These are phyloP conservation scores for Mobula birostris DNA, from an alignment of 2,113 vertebrate species.

Conservation along the genomic window DNA sequence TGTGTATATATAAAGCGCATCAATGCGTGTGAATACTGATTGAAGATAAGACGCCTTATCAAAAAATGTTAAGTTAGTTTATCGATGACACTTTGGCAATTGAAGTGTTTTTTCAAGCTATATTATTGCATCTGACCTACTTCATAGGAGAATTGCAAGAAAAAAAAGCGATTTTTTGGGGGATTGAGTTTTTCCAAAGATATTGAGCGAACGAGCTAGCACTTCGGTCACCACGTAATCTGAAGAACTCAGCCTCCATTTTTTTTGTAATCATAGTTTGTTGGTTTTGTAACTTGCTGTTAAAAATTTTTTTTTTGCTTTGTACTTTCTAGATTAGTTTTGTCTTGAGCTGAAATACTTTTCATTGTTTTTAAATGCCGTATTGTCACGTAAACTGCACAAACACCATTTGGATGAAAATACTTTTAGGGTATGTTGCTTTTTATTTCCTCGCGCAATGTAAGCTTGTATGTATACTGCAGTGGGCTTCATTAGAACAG, in stretches of 20 bases:
- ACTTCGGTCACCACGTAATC: not conserved
- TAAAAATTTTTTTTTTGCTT: not conserved
- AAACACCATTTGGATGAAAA: not conserved
- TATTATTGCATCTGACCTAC: not conserved
- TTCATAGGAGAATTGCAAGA: not conserved
- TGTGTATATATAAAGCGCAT: not conserved
- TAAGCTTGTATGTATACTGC: not conserved
- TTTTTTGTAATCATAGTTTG: not conserved
- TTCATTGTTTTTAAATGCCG: too few species aligned
- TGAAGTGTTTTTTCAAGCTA: not conserved
- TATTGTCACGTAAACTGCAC: not conserved
- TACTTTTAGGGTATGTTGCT: not conserved
- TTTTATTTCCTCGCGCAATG: not conserved
- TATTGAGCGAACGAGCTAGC: not conserved
- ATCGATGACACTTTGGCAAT: not conserved
- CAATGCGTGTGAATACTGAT: not conserved
- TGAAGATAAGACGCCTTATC: not conserved
- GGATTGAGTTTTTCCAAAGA: not conserved
- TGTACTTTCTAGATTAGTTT: not conserved
- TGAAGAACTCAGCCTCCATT: not conserved
- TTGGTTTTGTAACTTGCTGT: not conserved
- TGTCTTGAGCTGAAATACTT: conserved; percentile 6
- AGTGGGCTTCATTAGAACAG: not conserved
- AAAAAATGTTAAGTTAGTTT: not conserved
- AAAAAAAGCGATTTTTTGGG: not conserved